These are phyloP conservation scores for Galerucella nymphaeae DNA, from an alignment of 2,888 invertebrate species.

Conservation along the genomic window DNA sequence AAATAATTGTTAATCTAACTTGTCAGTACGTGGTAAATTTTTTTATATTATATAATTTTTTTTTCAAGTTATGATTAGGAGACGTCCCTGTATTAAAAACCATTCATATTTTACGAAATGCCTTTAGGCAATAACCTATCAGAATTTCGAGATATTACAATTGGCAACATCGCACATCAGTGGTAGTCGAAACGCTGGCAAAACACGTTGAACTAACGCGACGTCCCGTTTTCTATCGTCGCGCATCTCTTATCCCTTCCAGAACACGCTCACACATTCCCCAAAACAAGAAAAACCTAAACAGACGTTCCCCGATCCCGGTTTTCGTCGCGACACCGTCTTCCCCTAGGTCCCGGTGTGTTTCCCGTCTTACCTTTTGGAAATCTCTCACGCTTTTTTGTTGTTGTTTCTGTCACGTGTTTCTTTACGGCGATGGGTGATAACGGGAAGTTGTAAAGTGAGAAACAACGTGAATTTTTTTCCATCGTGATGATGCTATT, in stretches of 20 bases:
- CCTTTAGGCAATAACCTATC: slow-evolving; percentile 7
- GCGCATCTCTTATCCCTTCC: slow-evolving; percentile 31
- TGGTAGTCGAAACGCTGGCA: slow-evolving; percentile 14
- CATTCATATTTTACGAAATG: neutral
- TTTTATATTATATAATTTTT: no score
- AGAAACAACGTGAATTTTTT: neutral
- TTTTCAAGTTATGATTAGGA: neutral
- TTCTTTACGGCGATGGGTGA: slow-evolving; percentile 4
- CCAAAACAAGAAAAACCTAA: slow-evolving; percentile 31
- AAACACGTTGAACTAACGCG: slow-evolving; percentile 15
- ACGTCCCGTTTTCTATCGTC: slow-evolving; percentile 27
- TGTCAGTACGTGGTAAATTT: no score
- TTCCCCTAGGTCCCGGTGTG: slow-evolving; percentile 32
- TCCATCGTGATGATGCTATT: neutral
- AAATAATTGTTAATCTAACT: neutral
- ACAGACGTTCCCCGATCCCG: slow-evolving; percentile 33
- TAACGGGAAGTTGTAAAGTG: slow-evolving; percentile 17
- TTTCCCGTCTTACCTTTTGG: slow-evolving; percentile 25
- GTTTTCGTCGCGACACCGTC: slow-evolving; percentile 29
- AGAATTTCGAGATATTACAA: neutral
- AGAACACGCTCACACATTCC: slow-evolving; percentile 10
- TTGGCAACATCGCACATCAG: slow-evolving; percentile 13
- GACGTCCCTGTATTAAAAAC: neutral
- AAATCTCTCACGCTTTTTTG: slow-evolving; percentile 11
- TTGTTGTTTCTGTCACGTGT: slow-evolving; percentile 28